Evolutionary conservation across 1,140 invertebrate species (phyloP).

Genomic region (Pseudomyrmex concolor): DNA sequence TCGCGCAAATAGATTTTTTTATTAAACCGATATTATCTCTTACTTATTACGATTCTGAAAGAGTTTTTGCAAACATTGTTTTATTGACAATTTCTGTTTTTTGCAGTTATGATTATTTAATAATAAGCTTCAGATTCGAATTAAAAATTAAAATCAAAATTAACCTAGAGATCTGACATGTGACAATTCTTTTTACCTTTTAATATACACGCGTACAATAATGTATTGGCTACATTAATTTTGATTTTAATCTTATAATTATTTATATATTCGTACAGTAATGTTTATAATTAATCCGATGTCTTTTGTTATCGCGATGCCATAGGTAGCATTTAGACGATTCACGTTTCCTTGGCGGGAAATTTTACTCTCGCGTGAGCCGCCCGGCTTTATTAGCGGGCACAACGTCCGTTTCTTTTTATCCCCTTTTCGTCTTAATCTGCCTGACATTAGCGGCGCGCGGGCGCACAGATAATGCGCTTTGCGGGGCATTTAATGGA

Average conservation of each 20-base stretch:
- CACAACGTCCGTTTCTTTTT: constrained; percentile 44
- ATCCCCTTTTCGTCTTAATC: constrained; percentile 47
- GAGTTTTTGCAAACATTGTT: no score
- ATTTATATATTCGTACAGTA: background rate
- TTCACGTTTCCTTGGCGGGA: background rate
- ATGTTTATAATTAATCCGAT: constrained; percentile 40
- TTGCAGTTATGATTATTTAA: no score
- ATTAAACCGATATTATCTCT: no score
- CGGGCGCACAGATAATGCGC: constrained; percentile 39
- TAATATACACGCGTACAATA: no score
- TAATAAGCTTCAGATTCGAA: no score
- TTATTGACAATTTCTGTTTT: no score
- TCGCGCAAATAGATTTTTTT: no score
- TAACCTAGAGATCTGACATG: no score
- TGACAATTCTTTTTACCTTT: no score
- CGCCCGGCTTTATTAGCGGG: constrained; percentile 28
- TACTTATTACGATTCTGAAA: no score
- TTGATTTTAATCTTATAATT: background rate
- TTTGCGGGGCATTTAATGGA: constrained; percentile 49
- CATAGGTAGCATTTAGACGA: background rate
- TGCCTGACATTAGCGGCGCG: constrained; percentile 43
- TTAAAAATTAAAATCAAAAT: no score
- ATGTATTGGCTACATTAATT: no score
- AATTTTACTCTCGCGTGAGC: constrained; percentile 27
- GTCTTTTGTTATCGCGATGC: background rate